These are phyloP conservation scores for Leucopsar rothschildi DNA, from an alignment of 2,113 vertebrate species.

Conservation along the genomic window DNA sequence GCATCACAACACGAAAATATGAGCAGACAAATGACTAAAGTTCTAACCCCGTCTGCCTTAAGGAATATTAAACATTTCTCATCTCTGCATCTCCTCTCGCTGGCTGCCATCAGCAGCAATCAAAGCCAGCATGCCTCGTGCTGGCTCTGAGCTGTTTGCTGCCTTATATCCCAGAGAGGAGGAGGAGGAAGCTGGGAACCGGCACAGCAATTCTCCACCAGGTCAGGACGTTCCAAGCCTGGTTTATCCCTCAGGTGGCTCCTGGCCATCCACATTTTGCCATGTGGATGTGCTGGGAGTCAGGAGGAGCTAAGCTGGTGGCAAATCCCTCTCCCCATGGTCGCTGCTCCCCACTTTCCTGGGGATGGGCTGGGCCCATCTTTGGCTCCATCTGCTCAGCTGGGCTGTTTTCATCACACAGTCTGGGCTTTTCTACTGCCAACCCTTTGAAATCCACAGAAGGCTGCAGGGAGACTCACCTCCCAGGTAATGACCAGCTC, in stretches of 20 bases:
- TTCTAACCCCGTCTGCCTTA: constrained; percentile 4
- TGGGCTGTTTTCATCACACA: not conserved
- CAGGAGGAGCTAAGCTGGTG: not conserved
- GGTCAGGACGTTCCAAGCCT: not conserved
- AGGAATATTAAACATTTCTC: constrained; percentile 37
- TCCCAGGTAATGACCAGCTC: constrained; percentile 99
- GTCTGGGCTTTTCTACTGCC: not conserved
- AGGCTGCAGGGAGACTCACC: constrained; percentile 73
- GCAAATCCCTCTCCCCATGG: fast-evolving
- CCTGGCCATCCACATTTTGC: not conserved
- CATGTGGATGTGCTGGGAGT: fast-evolving
- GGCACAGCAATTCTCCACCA: not conserved
- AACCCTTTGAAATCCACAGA: not conserved
- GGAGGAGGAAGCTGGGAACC: not conserved
- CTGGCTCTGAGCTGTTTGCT: not conserved
- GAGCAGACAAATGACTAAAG: constrained; percentile 50
- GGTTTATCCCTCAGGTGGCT: not conserved
- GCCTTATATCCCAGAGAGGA: fast-evolving
- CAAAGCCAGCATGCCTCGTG: not conserved
- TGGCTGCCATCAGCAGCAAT: not conserved
- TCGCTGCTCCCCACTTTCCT: not conserved
- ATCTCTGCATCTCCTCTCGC: not conserved
- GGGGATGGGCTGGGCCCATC: not conserved
- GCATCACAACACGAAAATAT: constrained; percentile 25
- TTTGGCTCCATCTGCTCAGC: not conserved